Evolutionary conservation across 2,113 vertebrate genomes (phyloP).

Genomic region (Gavialis gangeticus): DNA sequence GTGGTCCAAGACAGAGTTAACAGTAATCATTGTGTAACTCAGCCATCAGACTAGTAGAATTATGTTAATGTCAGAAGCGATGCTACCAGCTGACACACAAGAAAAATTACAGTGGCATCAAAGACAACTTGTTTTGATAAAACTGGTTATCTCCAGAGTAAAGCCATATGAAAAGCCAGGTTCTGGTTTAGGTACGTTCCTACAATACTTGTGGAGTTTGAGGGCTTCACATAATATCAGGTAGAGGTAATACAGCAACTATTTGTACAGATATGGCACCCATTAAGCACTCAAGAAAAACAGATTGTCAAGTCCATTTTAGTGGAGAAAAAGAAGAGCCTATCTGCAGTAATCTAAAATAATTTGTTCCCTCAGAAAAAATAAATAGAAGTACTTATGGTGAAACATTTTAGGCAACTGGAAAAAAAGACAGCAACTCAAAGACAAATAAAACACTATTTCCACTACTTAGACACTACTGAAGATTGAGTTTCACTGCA

Average conservation of each 20-base stretch:
- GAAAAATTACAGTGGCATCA: neutral
- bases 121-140: neutral
- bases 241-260: neutral
- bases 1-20: neutral
- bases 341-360: neutral
- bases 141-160: neutral
- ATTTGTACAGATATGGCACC: neutral
- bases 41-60: conserved; percentile 1
- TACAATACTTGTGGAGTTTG: neutral
- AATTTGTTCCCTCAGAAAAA: neutral
- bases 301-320: neutral
- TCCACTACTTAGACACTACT: conserved; percentile 28
- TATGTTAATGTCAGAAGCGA: conserved; percentile 22
- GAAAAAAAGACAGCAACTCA: conserved; percentile 4
- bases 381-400: conserved; percentile 32
- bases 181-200: neutral
- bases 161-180: accelerated
- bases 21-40: neutral
- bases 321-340: neutral
- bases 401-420: conserved; percentile 45
- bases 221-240: neutral
- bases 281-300: neutral
- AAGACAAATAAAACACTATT: conserved; percentile 57
- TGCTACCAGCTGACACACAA: neutral
- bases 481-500: conserved; percentile 29